These are phyloP conservation scores for Crambe crambe DNA, from an alignment of 37 sponge, comb jelly and placozoan genomes.

Conservation along the genomic window DNA sequence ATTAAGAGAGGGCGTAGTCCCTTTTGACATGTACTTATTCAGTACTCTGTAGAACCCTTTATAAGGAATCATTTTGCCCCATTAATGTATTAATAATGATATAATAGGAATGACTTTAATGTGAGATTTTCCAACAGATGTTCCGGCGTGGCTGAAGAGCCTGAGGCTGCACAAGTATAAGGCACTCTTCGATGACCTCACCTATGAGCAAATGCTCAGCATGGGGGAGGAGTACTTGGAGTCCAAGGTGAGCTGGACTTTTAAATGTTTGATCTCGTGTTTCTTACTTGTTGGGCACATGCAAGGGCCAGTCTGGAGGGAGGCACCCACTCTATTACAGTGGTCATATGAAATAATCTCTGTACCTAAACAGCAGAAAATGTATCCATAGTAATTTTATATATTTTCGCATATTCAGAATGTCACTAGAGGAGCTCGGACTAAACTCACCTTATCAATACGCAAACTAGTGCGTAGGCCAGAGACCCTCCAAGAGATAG, in stretches of 20 bases:
- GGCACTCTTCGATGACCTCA: slow-evolving; percentile 74
- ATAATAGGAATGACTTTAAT: too few species aligned
- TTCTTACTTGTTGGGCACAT: too few species aligned
- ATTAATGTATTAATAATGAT: too few species aligned
- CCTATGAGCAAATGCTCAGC: slow-evolving; percentile 78
- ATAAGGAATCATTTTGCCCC: too few species aligned
- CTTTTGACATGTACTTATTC: too few species aligned
- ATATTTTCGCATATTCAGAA: slow-evolving; percentile 39
- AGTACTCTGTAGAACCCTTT: too few species aligned
- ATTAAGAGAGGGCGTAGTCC: too few species aligned
- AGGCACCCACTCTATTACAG: too few species aligned
- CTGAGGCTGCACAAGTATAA: slow-evolving; percentile 94
- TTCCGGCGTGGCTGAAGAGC: slow-evolving; percentile 86
- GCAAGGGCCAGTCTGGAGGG: too few species aligned
- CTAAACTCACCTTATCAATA: slow-evolving; percentile 83
- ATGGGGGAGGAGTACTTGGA: slow-evolving; percentile 72
- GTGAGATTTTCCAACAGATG: slow-evolving; percentile 67
- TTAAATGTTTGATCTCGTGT: too few species aligned
- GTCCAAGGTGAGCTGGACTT: slow-evolving; percentile 71
- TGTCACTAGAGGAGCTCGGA: slow-evolving; percentile 90
- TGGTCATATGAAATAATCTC: too few species aligned
- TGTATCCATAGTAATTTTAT: background rate
- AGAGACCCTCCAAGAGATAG: slow-evolving; percentile 67
- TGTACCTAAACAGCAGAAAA: background rate
- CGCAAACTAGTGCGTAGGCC: slow-evolving; percentile 59